Conservation (phyloP, 92 coral and sea anemone species). For the Epizoanthus stellaris region DNA sequence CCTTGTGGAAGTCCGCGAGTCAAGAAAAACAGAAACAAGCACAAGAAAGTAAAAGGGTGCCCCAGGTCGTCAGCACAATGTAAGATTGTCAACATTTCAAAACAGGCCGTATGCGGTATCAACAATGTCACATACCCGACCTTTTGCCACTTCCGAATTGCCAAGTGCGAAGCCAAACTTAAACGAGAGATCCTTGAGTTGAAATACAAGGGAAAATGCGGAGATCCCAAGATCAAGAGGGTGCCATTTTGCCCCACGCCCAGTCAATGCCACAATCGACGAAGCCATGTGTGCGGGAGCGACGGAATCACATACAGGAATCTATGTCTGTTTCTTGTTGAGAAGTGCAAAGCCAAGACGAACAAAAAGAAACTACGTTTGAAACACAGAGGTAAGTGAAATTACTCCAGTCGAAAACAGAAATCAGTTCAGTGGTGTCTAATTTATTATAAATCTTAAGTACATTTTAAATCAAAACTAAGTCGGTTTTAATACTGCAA, state of each 20-base stretch:
- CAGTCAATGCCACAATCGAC: constrained; percentile 70
- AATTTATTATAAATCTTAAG: too few species aligned
- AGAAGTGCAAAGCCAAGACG: constrained; percentile 75
- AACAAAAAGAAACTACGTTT: constrained; percentile 56
- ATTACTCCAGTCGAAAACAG: neutral
- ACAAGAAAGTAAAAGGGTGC: constrained; percentile 49
- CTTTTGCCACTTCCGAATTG: constrained; percentile 81
- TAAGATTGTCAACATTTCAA: constrained; percentile 50
- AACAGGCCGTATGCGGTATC: constrained; percentile 83
- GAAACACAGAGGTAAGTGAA: constrained; percentile 63
- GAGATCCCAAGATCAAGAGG: constrained; percentile 66
- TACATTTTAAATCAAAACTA: too few species aligned
- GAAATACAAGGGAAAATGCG: constrained; percentile 79
- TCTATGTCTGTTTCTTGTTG: constrained; percentile 77
- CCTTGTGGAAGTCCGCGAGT: constrained; percentile 56
- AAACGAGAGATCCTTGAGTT: constrained; percentile 54
- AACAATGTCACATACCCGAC: constrained; percentile 81
- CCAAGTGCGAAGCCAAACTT: constrained; percentile 76
- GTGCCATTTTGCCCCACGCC: constrained; percentile 58
- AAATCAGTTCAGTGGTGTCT: neutral
- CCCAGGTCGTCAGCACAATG: constrained; percentile 51
- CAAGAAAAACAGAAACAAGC: constrained; percentile 36
- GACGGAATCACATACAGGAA: constrained; percentile 86
- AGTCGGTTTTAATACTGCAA: too few species aligned
- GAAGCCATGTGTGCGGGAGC: constrained; percentile 77